phyloP scores from a whole-genome alignment of 1,140 invertebrate genomes.

The Drosophila tsacasi region DNA sequence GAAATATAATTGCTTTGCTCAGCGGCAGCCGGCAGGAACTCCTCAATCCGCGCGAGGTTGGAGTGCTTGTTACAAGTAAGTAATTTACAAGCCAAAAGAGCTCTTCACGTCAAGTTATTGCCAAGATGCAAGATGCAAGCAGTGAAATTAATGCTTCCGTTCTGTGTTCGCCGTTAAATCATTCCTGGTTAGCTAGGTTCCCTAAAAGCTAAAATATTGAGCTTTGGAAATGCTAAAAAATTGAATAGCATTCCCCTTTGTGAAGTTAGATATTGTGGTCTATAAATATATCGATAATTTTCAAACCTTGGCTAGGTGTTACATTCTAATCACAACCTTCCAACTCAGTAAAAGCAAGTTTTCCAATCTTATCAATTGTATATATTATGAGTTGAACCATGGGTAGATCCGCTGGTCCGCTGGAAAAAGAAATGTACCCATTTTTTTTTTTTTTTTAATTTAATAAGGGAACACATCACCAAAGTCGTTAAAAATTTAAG shows the following conservation, averaged over 20 bases:
- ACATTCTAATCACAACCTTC: too few relatives aligned
- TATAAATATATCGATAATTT: too few relatives aligned
- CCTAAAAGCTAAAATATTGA: not conserved
- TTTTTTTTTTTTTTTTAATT: too few relatives aligned
- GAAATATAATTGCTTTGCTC: slow-evolving; percentile 26
- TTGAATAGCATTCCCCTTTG: not conserved
- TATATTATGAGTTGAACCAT: too few relatives aligned
- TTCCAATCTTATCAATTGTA: too few relatives aligned
- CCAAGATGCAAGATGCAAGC: not conserved
- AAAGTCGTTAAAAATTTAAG: too few relatives aligned
- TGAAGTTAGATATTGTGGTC: not conserved
- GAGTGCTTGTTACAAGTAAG: slow-evolving; percentile 11
- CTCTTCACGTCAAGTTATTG: slow-evolving; percentile 15
- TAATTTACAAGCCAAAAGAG: slow-evolving; percentile 12
- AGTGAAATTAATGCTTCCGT: slow-evolving; percentile 5
- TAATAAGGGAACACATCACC: too few relatives aligned
- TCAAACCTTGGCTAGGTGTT: too few relatives aligned
- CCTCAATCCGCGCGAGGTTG: slow-evolving; percentile 1
- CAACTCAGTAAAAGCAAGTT: too few relatives aligned
- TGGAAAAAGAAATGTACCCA: too few relatives aligned
- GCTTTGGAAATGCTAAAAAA: not conserved
- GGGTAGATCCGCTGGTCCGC: too few relatives aligned
- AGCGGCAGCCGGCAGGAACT: slow-evolving; percentile 12
- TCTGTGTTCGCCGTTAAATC: not conserved
- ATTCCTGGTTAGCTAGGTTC: not conserved